Percentiles rank a stretch among this genome's conserved stretches.
Conservation (phyloP, 64 coral and sea anemone species). For the Acropora yongei region DNA sequence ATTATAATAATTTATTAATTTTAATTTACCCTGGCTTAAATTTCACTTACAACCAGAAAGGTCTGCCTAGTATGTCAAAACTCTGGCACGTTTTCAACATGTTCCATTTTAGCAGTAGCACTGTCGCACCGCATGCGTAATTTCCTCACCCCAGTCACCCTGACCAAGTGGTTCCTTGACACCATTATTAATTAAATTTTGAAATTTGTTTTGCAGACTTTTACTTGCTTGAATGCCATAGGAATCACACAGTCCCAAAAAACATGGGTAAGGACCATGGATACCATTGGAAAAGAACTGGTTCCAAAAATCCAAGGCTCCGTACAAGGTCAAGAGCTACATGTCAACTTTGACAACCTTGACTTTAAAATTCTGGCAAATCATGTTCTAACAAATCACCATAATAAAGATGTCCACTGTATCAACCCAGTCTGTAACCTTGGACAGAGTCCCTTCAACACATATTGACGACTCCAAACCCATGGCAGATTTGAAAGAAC, state of each 20-base stretch:
- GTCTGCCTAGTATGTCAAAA: too few relatives aligned
- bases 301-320: background rate
- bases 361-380: slow-evolving; percentile 59
- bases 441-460: slow-evolving; percentile 10
- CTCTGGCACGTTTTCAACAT: too few relatives aligned
- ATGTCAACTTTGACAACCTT: slow-evolving; percentile 48
- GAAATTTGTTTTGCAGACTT: slow-evolving; percentile 26
- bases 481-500: slow-evolving; percentile 17
- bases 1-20: too few relatives aligned
- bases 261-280: slow-evolving; percentile 28
- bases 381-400: slow-evolving; percentile 46
- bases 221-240: background rate
- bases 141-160: too few relatives aligned
- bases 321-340: slow-evolving; percentile 3
- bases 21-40: too few relatives aligned
- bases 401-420: slow-evolving; percentile 47
- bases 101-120: too few relatives aligned
- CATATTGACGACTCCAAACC: slow-evolving; percentile 13
- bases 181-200: too few relatives aligned
- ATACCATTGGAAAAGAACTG: slow-evolving; percentile 39
- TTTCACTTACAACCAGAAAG: too few relatives aligned
- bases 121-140: too few relatives aligned
- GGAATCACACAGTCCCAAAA: slow-evolving; percentile 41
- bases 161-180: too few relatives aligned
- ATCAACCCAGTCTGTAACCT: slow-evolving; percentile 35